Conservation (phyloP, 2,888 invertebrate species). For the Invenusta paracnida region DNA sequence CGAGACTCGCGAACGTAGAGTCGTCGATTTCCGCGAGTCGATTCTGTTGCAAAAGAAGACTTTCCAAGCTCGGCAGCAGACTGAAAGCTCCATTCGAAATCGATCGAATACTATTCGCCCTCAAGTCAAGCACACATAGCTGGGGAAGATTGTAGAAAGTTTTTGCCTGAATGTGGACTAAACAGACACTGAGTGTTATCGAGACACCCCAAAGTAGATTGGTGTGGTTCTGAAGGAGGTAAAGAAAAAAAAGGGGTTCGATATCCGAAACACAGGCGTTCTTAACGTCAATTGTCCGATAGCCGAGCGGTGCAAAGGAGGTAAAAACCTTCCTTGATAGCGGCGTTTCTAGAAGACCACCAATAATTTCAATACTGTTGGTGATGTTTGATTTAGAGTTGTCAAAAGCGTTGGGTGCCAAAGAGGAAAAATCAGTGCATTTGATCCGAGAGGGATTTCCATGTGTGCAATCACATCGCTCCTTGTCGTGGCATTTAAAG, state of each 20-base stretch:
- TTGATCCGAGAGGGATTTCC: background rate
- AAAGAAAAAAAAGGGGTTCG: background rate
- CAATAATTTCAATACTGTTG: background rate
- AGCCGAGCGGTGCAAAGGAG: background rate
- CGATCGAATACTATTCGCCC: background rate
- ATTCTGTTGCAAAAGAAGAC: background rate
- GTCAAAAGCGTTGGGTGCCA: background rate
- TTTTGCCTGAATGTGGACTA: background rate
- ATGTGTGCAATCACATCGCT: background rate
- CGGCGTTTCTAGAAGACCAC: background rate
- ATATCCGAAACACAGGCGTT: background rate
- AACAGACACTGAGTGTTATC: background rate
- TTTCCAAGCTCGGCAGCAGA: background rate
- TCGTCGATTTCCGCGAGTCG: background rate
- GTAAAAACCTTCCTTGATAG: background rate
- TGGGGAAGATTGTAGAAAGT: background rate
- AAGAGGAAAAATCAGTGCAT: background rate
- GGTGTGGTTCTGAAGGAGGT: background rate
- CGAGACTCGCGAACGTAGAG: background rate
- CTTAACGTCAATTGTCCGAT: background rate
- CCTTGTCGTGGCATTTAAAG: background rate
- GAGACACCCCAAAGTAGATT: background rate
- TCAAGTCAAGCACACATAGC: background rate
- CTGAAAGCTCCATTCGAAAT: background rate
- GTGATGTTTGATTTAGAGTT: background rate